A percentile compares a stretch with the other conserved stretches of the same genome.
Conservation (phyloP, 1,140 invertebrate species). For the Nilaparvata lugens region DNA sequence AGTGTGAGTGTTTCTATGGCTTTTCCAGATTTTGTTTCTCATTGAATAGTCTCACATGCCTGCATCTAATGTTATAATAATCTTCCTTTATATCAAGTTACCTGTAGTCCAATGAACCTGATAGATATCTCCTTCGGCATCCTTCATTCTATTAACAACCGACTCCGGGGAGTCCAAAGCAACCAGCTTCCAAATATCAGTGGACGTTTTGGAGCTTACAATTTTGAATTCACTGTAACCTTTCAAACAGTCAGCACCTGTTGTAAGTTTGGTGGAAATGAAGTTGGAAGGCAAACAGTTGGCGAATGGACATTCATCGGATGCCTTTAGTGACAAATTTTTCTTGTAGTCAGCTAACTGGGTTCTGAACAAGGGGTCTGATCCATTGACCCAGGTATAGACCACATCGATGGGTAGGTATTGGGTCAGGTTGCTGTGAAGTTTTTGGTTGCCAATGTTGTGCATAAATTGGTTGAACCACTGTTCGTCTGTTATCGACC, state of each 20-base stretch:
- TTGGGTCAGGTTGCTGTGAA: constrained; percentile 39
- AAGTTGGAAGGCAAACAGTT: constrained; percentile 22
- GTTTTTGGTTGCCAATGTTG: constrained; percentile 2
- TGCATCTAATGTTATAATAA: too few species aligned
- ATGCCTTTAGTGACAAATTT: constrained; percentile 20
- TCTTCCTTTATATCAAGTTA: constrained; percentile 9
- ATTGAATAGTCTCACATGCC: too few species aligned
- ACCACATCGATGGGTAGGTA: constrained; percentile 70
- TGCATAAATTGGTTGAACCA: not conserved
- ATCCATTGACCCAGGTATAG: constrained; percentile 83
- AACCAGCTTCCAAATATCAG: constrained; percentile 11
- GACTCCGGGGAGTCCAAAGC: constrained; percentile 6
- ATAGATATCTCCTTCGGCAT: constrained; percentile 11
- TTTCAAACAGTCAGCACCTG: not conserved
- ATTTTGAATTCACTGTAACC: not conserved
- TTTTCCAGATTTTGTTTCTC: too few species aligned
- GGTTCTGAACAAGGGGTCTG: constrained; percentile 53
- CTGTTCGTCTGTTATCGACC: constrained; percentile 35
- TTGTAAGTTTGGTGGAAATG: not conserved
- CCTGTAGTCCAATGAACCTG: constrained; percentile 26
- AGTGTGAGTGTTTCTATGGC: too few species aligned
- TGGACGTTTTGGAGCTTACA: not conserved
- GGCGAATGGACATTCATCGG: constrained; percentile 27
- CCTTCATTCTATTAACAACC: constrained; percentile 3
- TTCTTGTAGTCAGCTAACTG: constrained; percentile 28